Evolutionary conservation across 2,797 vertebrate genomes (phyloP).

Genomic region (Geotria australis): DNA sequence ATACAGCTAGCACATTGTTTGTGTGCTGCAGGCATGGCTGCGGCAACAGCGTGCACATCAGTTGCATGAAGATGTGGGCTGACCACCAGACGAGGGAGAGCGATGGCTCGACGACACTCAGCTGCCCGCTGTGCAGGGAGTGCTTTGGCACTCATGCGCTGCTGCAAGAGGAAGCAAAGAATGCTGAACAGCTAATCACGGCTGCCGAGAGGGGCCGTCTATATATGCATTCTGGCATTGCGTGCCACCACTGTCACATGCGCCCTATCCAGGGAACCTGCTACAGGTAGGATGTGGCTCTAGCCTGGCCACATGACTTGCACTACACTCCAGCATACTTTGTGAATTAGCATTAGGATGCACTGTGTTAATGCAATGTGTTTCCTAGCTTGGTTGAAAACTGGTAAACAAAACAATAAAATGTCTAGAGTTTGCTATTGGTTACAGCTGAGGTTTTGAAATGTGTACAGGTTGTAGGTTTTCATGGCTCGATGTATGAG

Average conservation of each 20-base stretch:
- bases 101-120: conserved; percentile 6
- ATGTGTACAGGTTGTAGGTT: too few relatives aligned
- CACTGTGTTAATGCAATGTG: too few relatives aligned
- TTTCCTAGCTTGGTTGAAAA: too few relatives aligned
- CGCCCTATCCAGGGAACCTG: conserved; percentile 14
- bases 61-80: conserved; percentile 19
- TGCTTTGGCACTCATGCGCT: conserved; percentile 10
- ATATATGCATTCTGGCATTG: conserved; percentile 18
- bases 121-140: conserved; percentile 21
- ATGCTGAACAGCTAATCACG: conserved; percentile 9
- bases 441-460: too few relatives aligned
- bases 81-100: conserved; percentile 10
- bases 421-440: too few relatives aligned
- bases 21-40: conserved; percentile 15
- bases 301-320: too few relatives aligned
- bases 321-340: too few relatives aligned
- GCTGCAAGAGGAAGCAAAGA: conserved; percentile 16
- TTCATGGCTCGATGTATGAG: too few relatives aligned
- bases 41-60: conserved; percentile 24
- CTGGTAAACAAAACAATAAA: too few relatives aligned
- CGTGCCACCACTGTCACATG: conserved; percentile 13
- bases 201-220: conserved; percentile 13
- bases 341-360: too few relatives aligned
- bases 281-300: conserved; percentile 13
- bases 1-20: background rate